phyloP scores from a whole-genome alignment of 2,797 vertebrate species.

The Rousettus madagascariensis region DNA sequence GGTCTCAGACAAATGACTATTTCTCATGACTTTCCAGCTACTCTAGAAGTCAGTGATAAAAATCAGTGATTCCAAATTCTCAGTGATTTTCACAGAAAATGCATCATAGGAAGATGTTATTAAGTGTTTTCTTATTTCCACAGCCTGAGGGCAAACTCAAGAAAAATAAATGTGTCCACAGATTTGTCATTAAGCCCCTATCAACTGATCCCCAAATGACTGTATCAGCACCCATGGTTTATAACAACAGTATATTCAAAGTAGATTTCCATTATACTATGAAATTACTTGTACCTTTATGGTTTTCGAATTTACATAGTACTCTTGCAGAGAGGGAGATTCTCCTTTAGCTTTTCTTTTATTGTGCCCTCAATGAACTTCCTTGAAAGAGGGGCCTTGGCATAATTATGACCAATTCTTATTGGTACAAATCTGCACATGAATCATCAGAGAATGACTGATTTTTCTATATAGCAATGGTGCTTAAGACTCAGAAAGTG shows the following conservation, averaged over 20 bases:
- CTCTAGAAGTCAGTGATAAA: constrained; percentile 23
- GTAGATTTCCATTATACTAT: constrained; percentile 36
- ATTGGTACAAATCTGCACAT: constrained; percentile 56
- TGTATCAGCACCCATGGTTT: constrained; percentile 8
- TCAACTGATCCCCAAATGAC: constrained; percentile 26
- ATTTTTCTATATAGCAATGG: constrained; percentile 40
- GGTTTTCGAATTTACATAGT: constrained; percentile 50
- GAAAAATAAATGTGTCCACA: constrained; percentile 18
- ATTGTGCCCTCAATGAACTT: constrained; percentile 4
- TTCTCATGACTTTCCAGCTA: neutral
- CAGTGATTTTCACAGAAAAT: constrained; percentile 10
- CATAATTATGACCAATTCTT: constrained; percentile 49
- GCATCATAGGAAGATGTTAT: constrained; percentile 48
- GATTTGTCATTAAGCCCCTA: constrained; percentile 20
- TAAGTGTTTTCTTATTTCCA: constrained; percentile 46
- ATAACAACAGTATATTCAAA: constrained; percentile 46
- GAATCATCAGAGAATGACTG: constrained; percentile 61
- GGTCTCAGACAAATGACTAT: constrained; percentile 16
- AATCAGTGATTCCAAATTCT: neutral
- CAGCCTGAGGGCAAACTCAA: constrained; percentile 56
- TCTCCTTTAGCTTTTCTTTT: neutral
- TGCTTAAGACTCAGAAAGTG: constrained; percentile 66
- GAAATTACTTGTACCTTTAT: constrained; percentile 45
- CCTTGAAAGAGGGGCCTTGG: constrained; percentile 23
- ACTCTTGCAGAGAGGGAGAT: neutral